Base-by-base conservation (phyloP, 2,888 invertebrate species). In the Amiota communis region DNA sequence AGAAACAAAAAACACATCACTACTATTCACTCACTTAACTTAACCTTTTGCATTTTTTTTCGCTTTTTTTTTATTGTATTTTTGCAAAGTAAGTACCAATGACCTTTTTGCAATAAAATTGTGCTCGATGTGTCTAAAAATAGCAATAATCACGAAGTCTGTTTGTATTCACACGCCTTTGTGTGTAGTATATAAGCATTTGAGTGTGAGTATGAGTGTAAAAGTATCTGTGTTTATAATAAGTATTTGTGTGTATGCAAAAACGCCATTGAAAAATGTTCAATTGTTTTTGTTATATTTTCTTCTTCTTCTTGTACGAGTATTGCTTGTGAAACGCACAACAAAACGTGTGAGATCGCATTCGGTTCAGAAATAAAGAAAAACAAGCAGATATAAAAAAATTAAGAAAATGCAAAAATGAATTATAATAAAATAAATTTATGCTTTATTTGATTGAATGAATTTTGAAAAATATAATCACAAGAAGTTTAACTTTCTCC, bases 291-390 rank as follows among this genome's bases (percentile, higher is more conserved):
- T 36, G n/a, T n/a, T n/a, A n/a, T n/a, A n/a, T n/a, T 36, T 2
- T 36, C 23, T 36, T 36, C n/a, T n/a, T n/a, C n/a, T n/a, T n/a
- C n/a, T n/a, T n/a, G n/a, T n/a, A n/a, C n/a, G n/a, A n/a, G 36
- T 36, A 4, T 36, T 36, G 36, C 15, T 48, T 65, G 65, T 48
- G 20, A 8, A 20, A 49, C 12, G 49, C 20, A 68, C 67, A 23
- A 13, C 67, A 11, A 68, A 68, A 68, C 67, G 67, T 68, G 67
- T 51, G 67, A 68, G 51, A 36, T 36, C 36, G 36, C 36, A 36
- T 36, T 36, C 36, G 36, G 23, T 68, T 9, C 15, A 53, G 8
- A n/a, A 36, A 68, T 48, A 51, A 51, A 49, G 12, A 17, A n/a
- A n/a, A n/a, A 23, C 20, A 23, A n/a, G 6, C 63, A 46, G 17